Evolutionary conservation across 2,113 vertebrate genomes (phyloP).

Genomic region (Dunckerocampus dactyliophorus): DNA sequence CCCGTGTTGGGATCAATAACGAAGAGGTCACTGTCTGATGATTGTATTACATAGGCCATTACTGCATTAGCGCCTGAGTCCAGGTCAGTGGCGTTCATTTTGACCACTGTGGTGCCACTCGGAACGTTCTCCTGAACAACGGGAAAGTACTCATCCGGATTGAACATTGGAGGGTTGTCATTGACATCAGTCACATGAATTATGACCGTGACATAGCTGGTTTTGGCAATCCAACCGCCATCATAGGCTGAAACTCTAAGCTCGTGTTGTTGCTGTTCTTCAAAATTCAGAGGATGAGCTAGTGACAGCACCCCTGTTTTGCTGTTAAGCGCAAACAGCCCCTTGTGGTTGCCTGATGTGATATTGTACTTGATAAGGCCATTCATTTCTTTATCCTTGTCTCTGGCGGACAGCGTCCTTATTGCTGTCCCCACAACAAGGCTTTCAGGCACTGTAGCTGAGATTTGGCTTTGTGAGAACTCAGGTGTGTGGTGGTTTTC

Average conservation of each 20-base stretch:
- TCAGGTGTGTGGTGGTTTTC: slow-evolving; percentile 94
- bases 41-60: slow-evolving; percentile 88
- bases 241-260: slow-evolving; percentile 85
- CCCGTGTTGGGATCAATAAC: slow-evolving; percentile 95
- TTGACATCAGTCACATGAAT: slow-evolving; percentile 88
- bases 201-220: slow-evolving; percentile 83
- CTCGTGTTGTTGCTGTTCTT: slow-evolving; percentile 81
- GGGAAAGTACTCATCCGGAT: slow-evolving; percentile 85
- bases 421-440: slow-evolving; percentile 79
- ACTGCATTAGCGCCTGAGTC: slow-evolving; percentile 88
- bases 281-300: slow-evolving; percentile 84
- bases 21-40: slow-evolving; percentile 94
- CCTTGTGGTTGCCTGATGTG: slow-evolving; percentile 82
- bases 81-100: slow-evolving; percentile 81
- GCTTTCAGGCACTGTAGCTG: slow-evolving; percentile 82
- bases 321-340: slow-evolving; percentile 83
- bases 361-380: slow-evolving; percentile 86
- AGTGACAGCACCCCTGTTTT: slow-evolving; percentile 84
- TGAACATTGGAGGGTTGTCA: slow-evolving; percentile 89
- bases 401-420: slow-evolving; percentile 85
- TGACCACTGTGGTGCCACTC: slow-evolving; percentile 91
- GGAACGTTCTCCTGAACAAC: slow-evolving; percentile 91
- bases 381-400: slow-evolving; percentile 89
- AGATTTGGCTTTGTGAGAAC: slow-evolving; percentile 90
- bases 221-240: slow-evolving; percentile 90